These are phyloP conservation scores for Monomorium pharaonis DNA, from an alignment of 1,140 invertebrate genomes.

Conservation along the genomic window DNA sequence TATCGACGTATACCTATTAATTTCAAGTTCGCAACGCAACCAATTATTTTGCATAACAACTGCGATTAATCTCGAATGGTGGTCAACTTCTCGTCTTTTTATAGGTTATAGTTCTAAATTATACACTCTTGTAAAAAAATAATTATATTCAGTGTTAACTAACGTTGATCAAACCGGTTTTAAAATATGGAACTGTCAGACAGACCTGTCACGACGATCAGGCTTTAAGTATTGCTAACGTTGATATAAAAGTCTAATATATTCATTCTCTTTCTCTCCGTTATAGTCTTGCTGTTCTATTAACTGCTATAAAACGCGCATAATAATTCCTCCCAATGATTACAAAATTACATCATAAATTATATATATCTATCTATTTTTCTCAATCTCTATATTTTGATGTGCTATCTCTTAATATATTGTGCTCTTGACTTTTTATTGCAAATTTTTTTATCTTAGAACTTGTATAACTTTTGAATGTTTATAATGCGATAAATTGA, in stretches of 20 bases:
- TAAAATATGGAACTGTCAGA: constrained; percentile 30
- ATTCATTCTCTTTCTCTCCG: constrained; percentile 1
- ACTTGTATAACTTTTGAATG: not conserved
- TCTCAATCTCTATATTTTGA: not conserved
- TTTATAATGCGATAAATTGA: not conserved
- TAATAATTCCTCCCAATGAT: constrained; percentile 21
- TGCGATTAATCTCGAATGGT: not conserved
- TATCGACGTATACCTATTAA: not conserved
- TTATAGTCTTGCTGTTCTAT: not conserved
- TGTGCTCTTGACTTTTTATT: not conserved
- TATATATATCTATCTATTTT: not conserved
- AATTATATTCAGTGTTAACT: constrained; percentile 27
- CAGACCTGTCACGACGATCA: not conserved
- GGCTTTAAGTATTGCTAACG: not conserved
- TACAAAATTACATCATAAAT: not conserved
- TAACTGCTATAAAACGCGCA: not conserved
- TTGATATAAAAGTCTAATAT: not conserved
- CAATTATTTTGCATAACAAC: constrained; percentile 19
- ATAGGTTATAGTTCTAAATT: constrained; percentile 27
- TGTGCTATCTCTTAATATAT: not conserved
- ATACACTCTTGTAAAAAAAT: not conserved
- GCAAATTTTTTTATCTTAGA: not conserved
- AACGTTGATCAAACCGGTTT: constrained; percentile 43
- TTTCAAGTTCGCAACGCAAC: not conserved
- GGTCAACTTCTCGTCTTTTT: not conserved